These are phyloP conservation scores for Melopsittacus undulatus DNA, from an alignment of 2,797 vertebrate species.

Conservation along the genomic window DNA sequence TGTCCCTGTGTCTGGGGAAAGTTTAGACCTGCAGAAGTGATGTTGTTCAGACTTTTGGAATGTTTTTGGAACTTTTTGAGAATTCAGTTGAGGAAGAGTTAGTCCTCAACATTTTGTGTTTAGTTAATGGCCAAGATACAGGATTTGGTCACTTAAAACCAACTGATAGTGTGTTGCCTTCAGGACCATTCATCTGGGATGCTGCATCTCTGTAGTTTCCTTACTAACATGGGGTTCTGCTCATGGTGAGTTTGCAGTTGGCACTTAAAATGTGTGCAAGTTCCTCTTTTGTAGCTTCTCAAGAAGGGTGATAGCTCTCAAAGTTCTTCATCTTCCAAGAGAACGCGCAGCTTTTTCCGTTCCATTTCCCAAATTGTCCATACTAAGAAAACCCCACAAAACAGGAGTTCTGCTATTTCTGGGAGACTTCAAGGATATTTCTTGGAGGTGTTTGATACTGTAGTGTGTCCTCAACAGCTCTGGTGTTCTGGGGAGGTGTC, in stretches of 20 bases:
- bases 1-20: rapidly evolving
- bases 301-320: background rate
- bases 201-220: background rate
- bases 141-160: background rate
- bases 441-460: background rate
- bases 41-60: background rate
- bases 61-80: background rate
- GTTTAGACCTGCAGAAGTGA: background rate
- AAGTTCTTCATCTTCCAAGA: background rate
- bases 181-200: background rate
- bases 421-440: background rate
- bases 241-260: background rate
- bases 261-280: background rate
- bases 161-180: rapidly evolving
- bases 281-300: background rate
- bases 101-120: background rate
- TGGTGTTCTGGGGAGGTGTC: background rate
- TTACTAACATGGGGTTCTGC: background rate
- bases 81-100: background rate
- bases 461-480: background rate
- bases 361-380: background rate
- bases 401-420: background rate
- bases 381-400: background rate
- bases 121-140: background rate
- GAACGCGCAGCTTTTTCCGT: background rate